phyloP scores from a whole-genome alignment of 2,113 vertebrate genomes.

The Myotis brandtii region DNA sequence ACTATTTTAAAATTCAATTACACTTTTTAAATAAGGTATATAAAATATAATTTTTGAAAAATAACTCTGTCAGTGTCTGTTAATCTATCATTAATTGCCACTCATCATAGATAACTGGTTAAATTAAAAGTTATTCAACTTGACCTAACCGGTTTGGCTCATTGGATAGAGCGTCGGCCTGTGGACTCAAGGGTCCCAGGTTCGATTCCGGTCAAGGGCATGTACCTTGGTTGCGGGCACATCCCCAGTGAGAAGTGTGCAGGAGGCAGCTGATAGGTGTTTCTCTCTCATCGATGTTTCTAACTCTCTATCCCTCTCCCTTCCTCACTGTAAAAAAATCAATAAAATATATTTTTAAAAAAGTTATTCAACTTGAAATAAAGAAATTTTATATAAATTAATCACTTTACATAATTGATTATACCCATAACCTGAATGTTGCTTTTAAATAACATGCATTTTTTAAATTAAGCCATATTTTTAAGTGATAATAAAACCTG shows the following conservation, averaged over 20 bases:
- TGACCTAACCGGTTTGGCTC: too few species aligned
- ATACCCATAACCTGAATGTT: neutral
- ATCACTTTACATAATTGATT: neutral
- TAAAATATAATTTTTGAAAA: neutral
- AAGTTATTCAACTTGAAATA: neutral
- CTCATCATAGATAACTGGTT: neutral
- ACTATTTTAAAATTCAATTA: neutral
- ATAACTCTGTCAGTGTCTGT: neutral
- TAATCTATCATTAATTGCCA: neutral
- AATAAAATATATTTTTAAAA: neutral
- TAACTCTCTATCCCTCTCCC: too few species aligned
- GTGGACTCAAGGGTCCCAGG: too few species aligned
- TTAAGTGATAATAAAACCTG: neutral
- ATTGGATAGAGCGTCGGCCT: too few species aligned
- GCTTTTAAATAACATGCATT: neutral
- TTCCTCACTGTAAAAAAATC: too few species aligned
- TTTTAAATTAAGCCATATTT: neutral
- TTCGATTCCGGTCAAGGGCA: too few species aligned
- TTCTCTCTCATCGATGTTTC: too few species aligned
- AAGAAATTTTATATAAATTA: neutral
- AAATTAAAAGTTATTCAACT: too few species aligned
- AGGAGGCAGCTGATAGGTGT: too few species aligned
- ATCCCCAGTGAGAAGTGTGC: too few species aligned
- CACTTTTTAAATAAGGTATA: neutral
- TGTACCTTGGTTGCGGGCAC: too few species aligned